Evolutionary conservation across 2,888 invertebrate species (phyloP).

Genomic region (Mythimna loreyi): DNA sequence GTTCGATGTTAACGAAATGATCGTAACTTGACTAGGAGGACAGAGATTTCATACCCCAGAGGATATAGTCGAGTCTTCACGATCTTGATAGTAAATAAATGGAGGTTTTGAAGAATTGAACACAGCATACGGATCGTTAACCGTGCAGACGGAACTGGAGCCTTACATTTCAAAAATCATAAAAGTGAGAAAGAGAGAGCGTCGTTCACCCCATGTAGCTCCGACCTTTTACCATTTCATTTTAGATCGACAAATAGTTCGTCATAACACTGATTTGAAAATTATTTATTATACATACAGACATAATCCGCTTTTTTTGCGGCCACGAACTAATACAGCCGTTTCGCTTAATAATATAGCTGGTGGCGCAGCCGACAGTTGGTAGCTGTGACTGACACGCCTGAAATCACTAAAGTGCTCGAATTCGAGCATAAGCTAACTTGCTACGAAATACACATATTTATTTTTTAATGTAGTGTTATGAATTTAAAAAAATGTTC

Average conservation of each 20-base stretch:
- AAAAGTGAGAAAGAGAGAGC: no score
- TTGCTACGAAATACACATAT: constrained; percentile 37
- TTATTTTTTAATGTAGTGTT: constrained; percentile 22
- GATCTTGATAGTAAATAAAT: background rate
- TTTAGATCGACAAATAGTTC: no score
- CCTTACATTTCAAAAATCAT: no score
- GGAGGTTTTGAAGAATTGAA: background rate
- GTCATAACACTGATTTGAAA: no score
- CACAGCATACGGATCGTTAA: background rate
- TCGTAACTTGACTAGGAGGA: no score
- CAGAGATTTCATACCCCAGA: background rate
- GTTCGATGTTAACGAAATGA: no score
- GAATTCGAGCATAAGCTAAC: constrained; percentile 50
- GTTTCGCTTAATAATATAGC: constrained; percentile 62
- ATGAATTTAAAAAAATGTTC: constrained; percentile 27
- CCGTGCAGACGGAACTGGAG: background rate
- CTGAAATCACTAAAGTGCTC: constrained; percentile 59
- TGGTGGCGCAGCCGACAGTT: constrained; percentile 50
- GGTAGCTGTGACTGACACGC: constrained; percentile 58
- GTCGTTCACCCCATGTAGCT: no score
- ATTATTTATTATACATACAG: no score
- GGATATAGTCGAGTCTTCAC: background rate
- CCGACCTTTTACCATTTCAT: no score
- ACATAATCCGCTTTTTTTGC: constrained; percentile 17
- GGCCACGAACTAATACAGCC: constrained; percentile 53